These are phyloP conservation scores for Azemiops feae DNA, from an alignment of 2,113 vertebrate genomes.

Conservation along the genomic window DNA sequence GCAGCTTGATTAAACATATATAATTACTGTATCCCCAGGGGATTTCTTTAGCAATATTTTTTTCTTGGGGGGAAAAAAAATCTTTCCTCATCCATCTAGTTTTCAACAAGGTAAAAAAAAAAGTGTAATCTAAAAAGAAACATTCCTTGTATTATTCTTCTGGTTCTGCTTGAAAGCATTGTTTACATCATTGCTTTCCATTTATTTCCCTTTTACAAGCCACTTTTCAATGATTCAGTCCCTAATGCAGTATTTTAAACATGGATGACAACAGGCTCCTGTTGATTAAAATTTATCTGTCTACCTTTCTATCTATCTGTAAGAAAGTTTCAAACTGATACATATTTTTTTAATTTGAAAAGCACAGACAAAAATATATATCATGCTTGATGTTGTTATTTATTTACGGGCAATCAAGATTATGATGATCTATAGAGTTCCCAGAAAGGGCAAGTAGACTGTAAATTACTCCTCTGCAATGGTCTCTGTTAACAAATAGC, in stretches of 20 bases:
- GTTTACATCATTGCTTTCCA: not conserved
- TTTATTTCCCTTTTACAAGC: not conserved
- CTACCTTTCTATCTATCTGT: not conserved
- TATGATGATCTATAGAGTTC: not conserved
- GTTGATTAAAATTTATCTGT: not conserved
- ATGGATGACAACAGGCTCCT: not conserved
- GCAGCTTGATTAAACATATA: not conserved
- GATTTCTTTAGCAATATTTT: not conserved
- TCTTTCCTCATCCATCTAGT: not conserved
- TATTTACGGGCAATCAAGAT: not conserved
- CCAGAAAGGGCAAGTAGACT: not conserved
- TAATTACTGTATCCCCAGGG: not conserved
- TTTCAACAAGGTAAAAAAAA: not conserved
- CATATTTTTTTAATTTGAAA: not conserved
- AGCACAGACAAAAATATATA: constrained; percentile 2
- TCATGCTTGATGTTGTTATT: not conserved
- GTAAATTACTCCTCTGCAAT: not conserved
- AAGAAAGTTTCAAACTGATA: not conserved
- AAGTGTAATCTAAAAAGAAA: not conserved
- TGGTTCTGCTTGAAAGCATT: not conserved
- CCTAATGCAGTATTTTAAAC: not conserved
- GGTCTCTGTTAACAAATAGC: not conserved
- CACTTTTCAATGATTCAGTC: not conserved
- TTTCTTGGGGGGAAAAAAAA: not conserved
- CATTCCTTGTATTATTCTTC: not conserved